phyloP scores from a whole-genome alignment of 2,113 vertebrate genomes.

The Brienomyrus longianalis region DNA sequence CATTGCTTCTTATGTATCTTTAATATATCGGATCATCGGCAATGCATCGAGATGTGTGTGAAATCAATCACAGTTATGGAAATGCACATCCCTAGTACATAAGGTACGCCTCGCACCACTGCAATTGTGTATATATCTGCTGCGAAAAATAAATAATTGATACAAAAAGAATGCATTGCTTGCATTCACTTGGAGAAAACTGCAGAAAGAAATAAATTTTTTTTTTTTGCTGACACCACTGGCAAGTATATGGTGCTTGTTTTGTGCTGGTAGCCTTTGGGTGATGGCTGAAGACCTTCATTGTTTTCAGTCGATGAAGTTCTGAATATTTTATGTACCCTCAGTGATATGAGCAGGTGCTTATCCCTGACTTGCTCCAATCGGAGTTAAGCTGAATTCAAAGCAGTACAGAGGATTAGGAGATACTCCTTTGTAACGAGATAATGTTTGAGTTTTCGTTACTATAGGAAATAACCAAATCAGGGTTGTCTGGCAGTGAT shows the following conservation, averaged over 20 bases:
- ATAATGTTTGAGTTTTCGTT: neutral
- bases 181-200: neutral
- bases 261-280: neutral
- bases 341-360: neutral
- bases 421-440: neutral
- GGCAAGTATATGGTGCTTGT: neutral
- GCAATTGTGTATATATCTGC: neutral
- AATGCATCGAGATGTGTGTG: no score
- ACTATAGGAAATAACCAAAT: neutral
- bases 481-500: neutral
- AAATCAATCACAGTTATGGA: neutral
- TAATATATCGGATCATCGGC: no score
- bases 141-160: neutral
- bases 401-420: neutral
- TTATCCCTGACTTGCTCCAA: neutral
- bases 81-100: neutral
- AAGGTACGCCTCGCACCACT: neutral
- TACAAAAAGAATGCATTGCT: neutral
- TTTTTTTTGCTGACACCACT: neutral
- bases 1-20: no score
- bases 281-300: neutral
- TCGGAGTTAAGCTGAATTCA: neutral
- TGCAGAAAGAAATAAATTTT: neutral
- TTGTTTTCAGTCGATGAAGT: neutral
- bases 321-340: neutral